Percentiles rank a stretch among this genome's conserved stretches.
Conservation (phyloP, 1,140 invertebrate species). For the Hirudo medicinalis region DNA sequence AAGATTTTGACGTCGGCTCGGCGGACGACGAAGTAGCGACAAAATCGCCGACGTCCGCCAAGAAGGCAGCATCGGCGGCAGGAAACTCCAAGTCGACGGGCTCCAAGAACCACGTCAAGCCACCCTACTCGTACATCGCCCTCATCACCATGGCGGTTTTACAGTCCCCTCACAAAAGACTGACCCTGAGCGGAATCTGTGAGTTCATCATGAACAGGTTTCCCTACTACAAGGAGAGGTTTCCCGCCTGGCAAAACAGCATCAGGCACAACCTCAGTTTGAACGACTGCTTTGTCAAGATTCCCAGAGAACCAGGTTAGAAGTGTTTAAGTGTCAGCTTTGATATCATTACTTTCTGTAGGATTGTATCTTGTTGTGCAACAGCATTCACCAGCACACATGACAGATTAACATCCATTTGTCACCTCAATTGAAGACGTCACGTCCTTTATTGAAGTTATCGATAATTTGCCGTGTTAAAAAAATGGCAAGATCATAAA, state of each 20-base stretch:
- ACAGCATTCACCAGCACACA: too few relatives aligned
- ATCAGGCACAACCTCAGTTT: conserved; percentile 92
- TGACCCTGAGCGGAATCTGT: conserved; percentile 92
- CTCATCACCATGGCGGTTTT: conserved; percentile 95
- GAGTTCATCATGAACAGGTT: conserved; percentile 96
- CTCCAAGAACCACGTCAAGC: conserved; percentile 55
- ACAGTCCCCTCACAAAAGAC: conserved; percentile 84
- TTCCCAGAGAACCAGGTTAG: conserved; percentile 67
- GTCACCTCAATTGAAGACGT: too few relatives aligned
- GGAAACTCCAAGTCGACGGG: background rate
- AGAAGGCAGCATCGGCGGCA: background rate
- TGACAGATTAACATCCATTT: too few relatives aligned
- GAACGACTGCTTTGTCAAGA: conserved; percentile 62
- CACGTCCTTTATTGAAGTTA: too few relatives aligned
- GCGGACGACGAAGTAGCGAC: background rate
- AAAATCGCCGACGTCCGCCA: too few relatives aligned
- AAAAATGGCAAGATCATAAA: too few relatives aligned
- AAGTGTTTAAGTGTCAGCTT: background rate
- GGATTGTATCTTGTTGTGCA: too few relatives aligned
- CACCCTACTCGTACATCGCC: conserved; percentile 93
- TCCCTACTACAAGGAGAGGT: conserved; percentile 60
- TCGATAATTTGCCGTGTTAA: too few relatives aligned
- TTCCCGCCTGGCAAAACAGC: conserved; percentile 56
- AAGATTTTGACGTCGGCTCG: too few relatives aligned
- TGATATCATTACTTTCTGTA: too few relatives aligned